Percentiles rank a stretch among this genome's conserved stretches.
These are phyloP conservation scores for Merops nubicus DNA, from an alignment of 2,113 vertebrate genomes.

Conservation along the genomic window DNA sequence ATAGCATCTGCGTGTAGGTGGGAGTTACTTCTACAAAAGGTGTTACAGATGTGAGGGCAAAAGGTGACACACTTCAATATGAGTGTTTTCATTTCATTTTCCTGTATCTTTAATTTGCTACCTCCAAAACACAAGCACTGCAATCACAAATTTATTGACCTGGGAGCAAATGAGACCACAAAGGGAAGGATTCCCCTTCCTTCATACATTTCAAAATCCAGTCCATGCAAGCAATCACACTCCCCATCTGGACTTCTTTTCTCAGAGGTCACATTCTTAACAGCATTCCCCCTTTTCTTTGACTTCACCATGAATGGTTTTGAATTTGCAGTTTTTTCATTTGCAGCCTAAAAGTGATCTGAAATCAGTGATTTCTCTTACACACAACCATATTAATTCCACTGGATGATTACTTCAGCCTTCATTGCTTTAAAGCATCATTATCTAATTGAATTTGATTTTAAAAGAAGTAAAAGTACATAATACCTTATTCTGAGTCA, in stretches of 20 bases:
- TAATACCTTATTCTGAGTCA: not conserved
- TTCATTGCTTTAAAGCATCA: not conserved
- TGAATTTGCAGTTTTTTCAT: not conserved
- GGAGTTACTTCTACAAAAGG: not conserved
- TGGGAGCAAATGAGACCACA: not conserved
- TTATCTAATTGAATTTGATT: not conserved
- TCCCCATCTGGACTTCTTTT: fast-evolving
- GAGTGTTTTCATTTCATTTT: not conserved
- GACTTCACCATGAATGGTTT: not conserved
- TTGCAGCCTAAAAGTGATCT: not conserved
- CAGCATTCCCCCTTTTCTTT: not conserved
- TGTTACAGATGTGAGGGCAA: too few relatives aligned
- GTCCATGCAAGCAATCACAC: not conserved
- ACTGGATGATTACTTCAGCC: not conserved
- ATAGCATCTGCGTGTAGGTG: too few relatives aligned
- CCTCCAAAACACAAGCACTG: not conserved
- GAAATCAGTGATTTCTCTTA: not conserved
- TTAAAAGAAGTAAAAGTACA: not conserved
- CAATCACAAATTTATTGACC: not conserved
- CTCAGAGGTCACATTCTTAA: not conserved
- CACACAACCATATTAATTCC: not conserved
- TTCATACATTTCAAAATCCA: not conserved
- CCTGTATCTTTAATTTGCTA: not conserved
- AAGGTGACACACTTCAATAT: not conserved
- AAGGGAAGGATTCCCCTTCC: not conserved